Evolutionary conservation across 2,113 vertebrate genomes (phyloP).

Genomic region (Poeciliopsis turrubarensis): DNA sequence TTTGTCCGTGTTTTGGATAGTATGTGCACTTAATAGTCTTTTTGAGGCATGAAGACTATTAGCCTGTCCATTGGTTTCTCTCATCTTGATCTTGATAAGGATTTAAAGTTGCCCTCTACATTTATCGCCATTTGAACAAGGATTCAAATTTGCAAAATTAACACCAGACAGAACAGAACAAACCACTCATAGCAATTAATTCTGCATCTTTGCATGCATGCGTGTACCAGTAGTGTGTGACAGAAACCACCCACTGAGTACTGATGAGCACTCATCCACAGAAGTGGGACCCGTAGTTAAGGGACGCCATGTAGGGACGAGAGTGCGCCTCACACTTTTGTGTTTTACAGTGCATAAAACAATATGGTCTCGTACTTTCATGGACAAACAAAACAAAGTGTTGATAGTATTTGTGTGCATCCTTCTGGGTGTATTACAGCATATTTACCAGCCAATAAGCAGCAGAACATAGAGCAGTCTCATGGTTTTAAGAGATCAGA

Average conservation of each 20-base stretch:
- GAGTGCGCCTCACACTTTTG: slow-evolving; percentile 56
- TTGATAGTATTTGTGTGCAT: not conserved
- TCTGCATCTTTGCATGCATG: slow-evolving; percentile 49
- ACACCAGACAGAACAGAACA: too few relatives aligned
- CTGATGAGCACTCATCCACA: slow-evolving; percentile 79
- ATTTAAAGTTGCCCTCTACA: not conserved
- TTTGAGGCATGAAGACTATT: not conserved
- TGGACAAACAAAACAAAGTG: not conserved
- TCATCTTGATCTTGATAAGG: not conserved
- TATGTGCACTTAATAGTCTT: not conserved
- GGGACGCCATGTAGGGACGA: slow-evolving; percentile 75
- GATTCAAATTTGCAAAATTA: too few relatives aligned
- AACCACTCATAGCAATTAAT: not conserved
- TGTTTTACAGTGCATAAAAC: too few relatives aligned
- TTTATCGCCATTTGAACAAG: too few relatives aligned
- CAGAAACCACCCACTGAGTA: slow-evolving; percentile 75
- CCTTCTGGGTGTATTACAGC: slow-evolving; percentile 3
- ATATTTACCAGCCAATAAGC: slow-evolving; percentile 71
- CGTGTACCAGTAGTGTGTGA: slow-evolving; percentile 81
- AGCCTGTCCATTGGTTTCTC: not conserved
- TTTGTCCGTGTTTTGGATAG: too few relatives aligned
- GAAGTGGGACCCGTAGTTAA: slow-evolving; percentile 78
- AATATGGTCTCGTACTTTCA: not conserved
- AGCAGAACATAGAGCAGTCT: slow-evolving; percentile 70
- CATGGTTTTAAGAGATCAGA: slow-evolving; percentile 58